Conservation (phyloP, 2,113 vertebrate species). For the Sturnus vulgaris region DNA sequence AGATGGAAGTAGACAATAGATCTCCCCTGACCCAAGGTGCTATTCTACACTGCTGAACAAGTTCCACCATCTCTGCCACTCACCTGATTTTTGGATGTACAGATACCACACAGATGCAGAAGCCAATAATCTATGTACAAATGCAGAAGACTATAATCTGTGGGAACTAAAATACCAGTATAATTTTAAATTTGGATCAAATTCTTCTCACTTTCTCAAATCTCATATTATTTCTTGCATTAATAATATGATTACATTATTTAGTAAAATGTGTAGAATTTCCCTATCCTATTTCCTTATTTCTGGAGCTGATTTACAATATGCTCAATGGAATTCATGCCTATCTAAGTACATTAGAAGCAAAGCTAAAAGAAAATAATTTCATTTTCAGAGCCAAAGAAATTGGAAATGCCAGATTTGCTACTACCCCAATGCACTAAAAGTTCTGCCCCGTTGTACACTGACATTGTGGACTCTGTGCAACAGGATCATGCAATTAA, state of each 20-base stretch:
- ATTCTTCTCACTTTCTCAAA: neutral
- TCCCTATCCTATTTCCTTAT: neutral
- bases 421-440: neutral
- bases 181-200: neutral
- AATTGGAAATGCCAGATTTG: neutral
- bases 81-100: neutral
- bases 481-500: neutral
- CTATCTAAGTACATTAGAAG: neutral
- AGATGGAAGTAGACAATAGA: neutral
- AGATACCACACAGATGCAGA: neutral
- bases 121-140: neutral
- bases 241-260: neutral
- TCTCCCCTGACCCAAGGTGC: neutral
- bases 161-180: neutral
- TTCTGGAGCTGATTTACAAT: neutral
- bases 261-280: neutral
- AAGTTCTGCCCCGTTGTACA: neutral
- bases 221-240: neutral
- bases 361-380: neutral
- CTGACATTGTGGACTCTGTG: neutral
- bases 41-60: neutral
- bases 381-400: neutral
- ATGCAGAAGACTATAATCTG: neutral
- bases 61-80: accelerated
- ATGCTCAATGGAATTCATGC: neutral